Evolutionary conservation across 2,797 vertebrate genomes (phyloP).

Genomic region (Sardinella longiceps): DNA sequence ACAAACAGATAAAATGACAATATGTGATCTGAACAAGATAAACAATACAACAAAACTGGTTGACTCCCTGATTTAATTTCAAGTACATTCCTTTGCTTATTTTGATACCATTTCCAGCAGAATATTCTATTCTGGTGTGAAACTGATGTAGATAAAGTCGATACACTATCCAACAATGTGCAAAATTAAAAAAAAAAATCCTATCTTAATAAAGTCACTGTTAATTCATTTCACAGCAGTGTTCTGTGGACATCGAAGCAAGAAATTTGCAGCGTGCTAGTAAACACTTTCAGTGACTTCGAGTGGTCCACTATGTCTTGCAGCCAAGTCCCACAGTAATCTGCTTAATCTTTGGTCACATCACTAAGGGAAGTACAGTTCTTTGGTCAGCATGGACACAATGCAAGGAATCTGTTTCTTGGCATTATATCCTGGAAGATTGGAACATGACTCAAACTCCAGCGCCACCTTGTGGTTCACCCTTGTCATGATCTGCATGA

Average conservation of each 20-base stretch:
- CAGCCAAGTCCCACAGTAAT: background rate
- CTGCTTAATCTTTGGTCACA: background rate
- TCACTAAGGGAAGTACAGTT: conserved; percentile 81
- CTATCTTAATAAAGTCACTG: background rate
- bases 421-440: conserved; percentile 64
- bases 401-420: conserved; percentile 94
- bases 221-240: background rate
- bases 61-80: background rate
- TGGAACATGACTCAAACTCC: conserved; percentile 81
- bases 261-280: background rate
- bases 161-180: background rate
- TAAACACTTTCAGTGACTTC: background rate
- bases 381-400: conserved; percentile 93
- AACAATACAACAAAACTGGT: background rate
- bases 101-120: background rate
- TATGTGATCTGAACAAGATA: too few species aligned
- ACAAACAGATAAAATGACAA: background rate
- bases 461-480: conserved; percentile 87
- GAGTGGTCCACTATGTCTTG: background rate
- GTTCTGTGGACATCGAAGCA: background rate
- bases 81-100: background rate
- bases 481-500: conserved; percentile 89
- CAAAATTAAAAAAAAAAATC: background rate
- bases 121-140: background rate
- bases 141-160: background rate